phyloP scores from a whole-genome alignment of 2,113 vertebrate species.

The Seriola quinqueradiata region DNA sequence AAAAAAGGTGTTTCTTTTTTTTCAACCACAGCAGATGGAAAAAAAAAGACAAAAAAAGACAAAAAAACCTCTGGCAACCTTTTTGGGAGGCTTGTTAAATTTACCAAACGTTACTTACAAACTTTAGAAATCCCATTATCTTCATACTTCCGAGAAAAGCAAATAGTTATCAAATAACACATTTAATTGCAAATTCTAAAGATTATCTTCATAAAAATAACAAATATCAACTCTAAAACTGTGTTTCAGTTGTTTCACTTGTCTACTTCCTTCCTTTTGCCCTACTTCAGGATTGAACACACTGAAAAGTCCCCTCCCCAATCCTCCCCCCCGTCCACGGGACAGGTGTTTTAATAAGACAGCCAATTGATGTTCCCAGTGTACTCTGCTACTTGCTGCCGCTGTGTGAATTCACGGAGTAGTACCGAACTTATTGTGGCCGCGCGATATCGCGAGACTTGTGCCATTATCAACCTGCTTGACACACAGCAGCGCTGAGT shows the following conservation, averaged over 20 bases:
- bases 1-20: conserved; percentile 12
- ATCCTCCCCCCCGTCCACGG: conserved; percentile 7
- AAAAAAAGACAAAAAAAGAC: neutral
- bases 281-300: conserved; percentile 2
- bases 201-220: no score
- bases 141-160: neutral
- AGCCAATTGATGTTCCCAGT: conserved; percentile 59
- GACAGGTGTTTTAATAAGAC: conserved; percentile 75
- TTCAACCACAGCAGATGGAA: conserved; percentile 39
- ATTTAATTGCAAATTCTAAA: neutral
- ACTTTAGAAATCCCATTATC: neutral
- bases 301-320: neutral
- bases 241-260: neutral
- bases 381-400: conserved; percentile 83
- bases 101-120: conserved; percentile 5
- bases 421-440: conserved; percentile 83
- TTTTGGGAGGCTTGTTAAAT: conserved; percentile 10
- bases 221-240: no score
- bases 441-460: conserved; percentile 90
- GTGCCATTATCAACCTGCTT: conserved; percentile 90
- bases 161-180: neutral
- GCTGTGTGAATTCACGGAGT: conserved; percentile 83
- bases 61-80: neutral
- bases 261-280: neutral
- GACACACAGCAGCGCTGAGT: conserved; percentile 84